phyloP scores from a whole-genome alignment of 2,113 vertebrate species.

The Aphyosemion australe region DNA sequence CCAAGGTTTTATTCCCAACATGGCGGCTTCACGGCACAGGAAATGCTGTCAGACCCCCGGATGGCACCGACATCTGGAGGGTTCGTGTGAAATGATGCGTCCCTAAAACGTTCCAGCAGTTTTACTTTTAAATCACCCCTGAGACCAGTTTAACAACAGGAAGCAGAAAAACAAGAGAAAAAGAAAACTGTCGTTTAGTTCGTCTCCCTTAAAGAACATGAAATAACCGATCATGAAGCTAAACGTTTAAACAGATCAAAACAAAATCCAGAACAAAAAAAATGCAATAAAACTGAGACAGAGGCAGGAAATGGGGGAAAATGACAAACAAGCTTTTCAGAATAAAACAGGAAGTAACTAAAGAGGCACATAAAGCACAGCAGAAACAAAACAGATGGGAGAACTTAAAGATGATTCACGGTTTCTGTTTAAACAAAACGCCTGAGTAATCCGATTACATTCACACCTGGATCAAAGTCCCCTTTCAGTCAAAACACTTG shows the following conservation, averaged over 20 bases:
- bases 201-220: neutral
- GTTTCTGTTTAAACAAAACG: too few species aligned
- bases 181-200: neutral
- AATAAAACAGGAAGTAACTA: neutral
- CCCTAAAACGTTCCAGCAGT: neutral
- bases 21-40: neutral
- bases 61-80: neutral
- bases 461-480: neutral
- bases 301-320: neutral
- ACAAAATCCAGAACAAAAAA: neutral
- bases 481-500: neutral
- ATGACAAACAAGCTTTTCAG: neutral
- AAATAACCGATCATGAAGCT: too few species aligned
- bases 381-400: neutral
- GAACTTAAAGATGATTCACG: too few species aligned
- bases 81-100: neutral
- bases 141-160: neutral
- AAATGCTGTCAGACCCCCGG: neutral
- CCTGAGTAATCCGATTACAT: neutral
- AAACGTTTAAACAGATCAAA: too few species aligned
- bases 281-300: neutral
- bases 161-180: neutral
- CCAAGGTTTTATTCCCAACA: neutral
- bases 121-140: neutral
- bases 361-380: neutral